Conservation (phyloP, 1,140 invertebrate genomes). For the Camponotus pennsylvanicus region DNA sequence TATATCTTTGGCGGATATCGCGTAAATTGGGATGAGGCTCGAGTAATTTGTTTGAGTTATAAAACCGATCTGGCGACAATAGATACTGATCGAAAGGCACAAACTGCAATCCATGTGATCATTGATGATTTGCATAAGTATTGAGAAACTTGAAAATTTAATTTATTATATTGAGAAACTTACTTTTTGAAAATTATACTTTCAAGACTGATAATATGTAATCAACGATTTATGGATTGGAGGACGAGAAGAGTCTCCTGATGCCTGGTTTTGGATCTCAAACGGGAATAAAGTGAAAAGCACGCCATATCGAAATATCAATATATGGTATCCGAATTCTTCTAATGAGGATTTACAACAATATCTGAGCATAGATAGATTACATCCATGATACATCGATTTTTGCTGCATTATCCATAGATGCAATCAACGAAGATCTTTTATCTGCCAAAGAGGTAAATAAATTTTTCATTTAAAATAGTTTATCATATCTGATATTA, state of each 20-base stretch:
- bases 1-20: constrained; percentile 69
- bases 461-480: constrained; percentile 20
- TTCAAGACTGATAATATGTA: neutral
- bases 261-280: constrained; percentile 11
- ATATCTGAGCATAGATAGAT: neutral
- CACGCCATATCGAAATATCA: neutral
- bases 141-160: too few relatives aligned
- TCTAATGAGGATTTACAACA: neutral
- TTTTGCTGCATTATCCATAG: neutral
- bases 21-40: constrained; percentile 70
- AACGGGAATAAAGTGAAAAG: neutral
- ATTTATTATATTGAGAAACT: neutral
- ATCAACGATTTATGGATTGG: constrained; percentile 17
- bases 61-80: constrained; percentile 67
- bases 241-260: neutral
- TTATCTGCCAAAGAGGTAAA: constrained; percentile 69
- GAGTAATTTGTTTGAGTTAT: constrained; percentile 66
- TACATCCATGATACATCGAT: neutral
- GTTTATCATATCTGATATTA: neutral
- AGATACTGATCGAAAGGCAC: constrained; percentile 61
- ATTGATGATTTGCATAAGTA: constrained; percentile 16
- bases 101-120: constrained; percentile 30
- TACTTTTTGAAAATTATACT: neutral
- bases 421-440: constrained; percentile 49
- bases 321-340: constrained; percentile 17